These are phyloP conservation scores for Deroplatys truncata DNA, from an alignment of 2,888 invertebrate genomes.

Conservation along the genomic window DNA sequence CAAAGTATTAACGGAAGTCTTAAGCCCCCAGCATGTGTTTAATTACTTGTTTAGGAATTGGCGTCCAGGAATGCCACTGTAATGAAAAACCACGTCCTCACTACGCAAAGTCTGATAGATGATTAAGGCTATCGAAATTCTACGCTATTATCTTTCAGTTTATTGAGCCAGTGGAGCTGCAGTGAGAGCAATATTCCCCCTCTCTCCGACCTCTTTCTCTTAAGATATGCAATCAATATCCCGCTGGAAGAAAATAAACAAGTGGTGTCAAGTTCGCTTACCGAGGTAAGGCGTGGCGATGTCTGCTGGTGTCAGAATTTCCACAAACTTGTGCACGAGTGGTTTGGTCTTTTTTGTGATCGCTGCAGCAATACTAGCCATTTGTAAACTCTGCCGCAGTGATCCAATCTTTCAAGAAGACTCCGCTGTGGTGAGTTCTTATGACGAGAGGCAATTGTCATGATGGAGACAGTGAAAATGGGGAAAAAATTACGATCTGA, in stretches of 20 bases:
- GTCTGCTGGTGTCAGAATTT: not conserved
- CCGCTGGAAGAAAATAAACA: not conserved
- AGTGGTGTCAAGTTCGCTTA: not conserved
- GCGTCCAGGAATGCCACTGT: too few relatives aligned
- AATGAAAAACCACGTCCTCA: too few relatives aligned
- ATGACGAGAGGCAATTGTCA: too few relatives aligned
- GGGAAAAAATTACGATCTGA: too few relatives aligned
- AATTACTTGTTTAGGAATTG: too few relatives aligned
- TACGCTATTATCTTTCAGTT: too few relatives aligned
- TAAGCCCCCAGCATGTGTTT: too few relatives aligned
- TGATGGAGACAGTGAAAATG: too few relatives aligned
- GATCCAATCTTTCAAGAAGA: not conserved
- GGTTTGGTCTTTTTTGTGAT: not conserved
- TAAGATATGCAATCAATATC: not conserved
- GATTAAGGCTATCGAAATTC: not conserved
- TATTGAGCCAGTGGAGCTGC: not conserved
- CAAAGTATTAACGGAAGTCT: too few relatives aligned
- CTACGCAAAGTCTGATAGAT: not conserved
- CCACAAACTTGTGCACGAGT: not conserved
- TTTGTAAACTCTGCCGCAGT: not conserved
- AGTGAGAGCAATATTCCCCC: not conserved
- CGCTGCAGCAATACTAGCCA: not conserved
- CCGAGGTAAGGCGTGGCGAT: not conserved
- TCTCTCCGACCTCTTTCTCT: too few relatives aligned
- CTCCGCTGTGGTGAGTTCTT: not conserved